These are phyloP conservation scores for Hypolimnas misippus DNA, from an alignment of 2,888 invertebrate species.

Conservation along the genomic window DNA sequence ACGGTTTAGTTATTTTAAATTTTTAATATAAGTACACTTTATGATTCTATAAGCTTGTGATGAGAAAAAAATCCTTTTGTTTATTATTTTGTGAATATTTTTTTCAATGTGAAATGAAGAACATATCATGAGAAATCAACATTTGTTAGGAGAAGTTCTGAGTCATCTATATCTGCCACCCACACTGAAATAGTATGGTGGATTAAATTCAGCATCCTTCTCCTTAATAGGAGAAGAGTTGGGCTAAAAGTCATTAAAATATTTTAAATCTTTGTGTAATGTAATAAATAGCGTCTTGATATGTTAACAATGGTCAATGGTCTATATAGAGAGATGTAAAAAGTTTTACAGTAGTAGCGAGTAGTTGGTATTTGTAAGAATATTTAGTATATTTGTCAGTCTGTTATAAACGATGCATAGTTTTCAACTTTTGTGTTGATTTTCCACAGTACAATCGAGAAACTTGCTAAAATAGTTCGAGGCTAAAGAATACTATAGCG, in stretches of 20 bases:
- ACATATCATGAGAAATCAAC: neutral
- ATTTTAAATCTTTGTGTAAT: too few species aligned
- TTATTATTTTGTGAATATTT: too few species aligned
- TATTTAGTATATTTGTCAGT: neutral
- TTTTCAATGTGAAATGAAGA: neutral
- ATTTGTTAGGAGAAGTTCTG: neutral
- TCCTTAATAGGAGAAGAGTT: neutral
- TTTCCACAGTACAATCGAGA: constrained; percentile 56
- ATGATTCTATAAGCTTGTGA: too few species aligned
- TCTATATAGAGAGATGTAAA: too few species aligned
- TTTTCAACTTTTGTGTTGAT: constrained; percentile 21
- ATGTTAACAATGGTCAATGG: too few species aligned
- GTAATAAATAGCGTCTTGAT: too few species aligned
- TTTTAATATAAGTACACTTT: too few species aligned
- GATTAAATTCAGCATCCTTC: neutral
- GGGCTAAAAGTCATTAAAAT: neutral
- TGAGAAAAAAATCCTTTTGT: too few species aligned
- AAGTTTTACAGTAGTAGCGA: too few species aligned
- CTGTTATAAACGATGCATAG: neutral
- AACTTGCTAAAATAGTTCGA: constrained; percentile 64
- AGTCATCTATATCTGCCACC: neutral
- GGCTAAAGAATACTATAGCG: constrained; percentile 61
- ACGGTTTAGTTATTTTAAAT: too few species aligned
- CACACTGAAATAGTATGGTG: neutral
- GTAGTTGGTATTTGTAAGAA: too few species aligned